phyloP scores from a whole-genome alignment of 2,113 vertebrate genomes.

The Terrapene triunguis region DNA sequence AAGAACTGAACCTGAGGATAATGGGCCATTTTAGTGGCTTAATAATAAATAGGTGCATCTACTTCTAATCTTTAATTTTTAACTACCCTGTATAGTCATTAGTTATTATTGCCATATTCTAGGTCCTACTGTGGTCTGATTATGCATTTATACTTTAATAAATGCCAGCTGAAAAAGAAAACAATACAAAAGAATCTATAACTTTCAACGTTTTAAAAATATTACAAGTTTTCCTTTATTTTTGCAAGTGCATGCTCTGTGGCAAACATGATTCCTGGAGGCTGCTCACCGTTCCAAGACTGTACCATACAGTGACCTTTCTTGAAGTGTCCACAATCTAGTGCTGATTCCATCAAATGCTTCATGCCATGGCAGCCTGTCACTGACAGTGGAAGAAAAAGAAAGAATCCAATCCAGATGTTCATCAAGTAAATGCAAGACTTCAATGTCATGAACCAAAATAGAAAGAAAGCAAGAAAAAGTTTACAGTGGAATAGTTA shows the following conservation, averaged over 20 bases:
- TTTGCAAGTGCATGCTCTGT: slow-evolving; percentile 20
- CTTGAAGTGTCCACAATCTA: slow-evolving; percentile 55
- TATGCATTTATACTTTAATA: neutral
- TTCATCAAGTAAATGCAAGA: slow-evolving; percentile 61
- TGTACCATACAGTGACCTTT: slow-evolving; percentile 60
- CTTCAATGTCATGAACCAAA: slow-evolving; percentile 60
- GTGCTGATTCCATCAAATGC: slow-evolving; percentile 53
- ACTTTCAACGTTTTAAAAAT: slow-evolving; percentile 20
- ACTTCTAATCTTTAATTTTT: neutral
- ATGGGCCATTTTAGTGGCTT: neutral
- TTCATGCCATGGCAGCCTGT: slow-evolving; percentile 44
- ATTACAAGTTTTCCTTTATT: neutral
- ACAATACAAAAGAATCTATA: neutral
- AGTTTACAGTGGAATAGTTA: slow-evolving; percentile 12
- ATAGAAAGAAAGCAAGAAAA: slow-evolving; percentile 17
- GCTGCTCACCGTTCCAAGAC: slow-evolving; percentile 36
- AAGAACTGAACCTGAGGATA: neutral
- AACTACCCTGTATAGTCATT: neutral
- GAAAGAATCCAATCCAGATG: slow-evolving; percentile 45
- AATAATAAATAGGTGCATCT: neutral
- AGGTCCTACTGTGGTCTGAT: neutral
- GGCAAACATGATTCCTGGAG: neutral
- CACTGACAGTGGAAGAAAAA: slow-evolving; percentile 59
- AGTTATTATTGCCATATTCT: neutral
- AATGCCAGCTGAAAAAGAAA: neutral